Evolutionary conservation across 2,113 vertebrate genomes (phyloP).

Genomic region (Danio rerio): GRCz12tu NC_133193.1:46496001-46496500

Average conservation of each 20-base stretch:
- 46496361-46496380: background rate
- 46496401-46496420: background rate
- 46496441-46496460: no score
- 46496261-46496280: conserved; percentile 3
- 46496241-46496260: conserved; percentile 12
- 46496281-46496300: background rate
- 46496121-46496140: conserved; percentile 80
- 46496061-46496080: conserved; percentile 80
- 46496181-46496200: conserved; percentile 57
- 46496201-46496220: conserved; percentile 53
- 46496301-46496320: background rate
- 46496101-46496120: conserved; percentile 75
- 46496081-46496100: conserved; percentile 82
- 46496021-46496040: conserved; percentile 76
- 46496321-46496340: background rate
- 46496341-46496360: background rate
- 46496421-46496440: background rate
- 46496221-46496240: conserved; percentile 11
- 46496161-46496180: conserved; percentile 64
- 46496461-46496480: no score
- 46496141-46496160: conserved; percentile 80
- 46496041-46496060: conserved; percentile 78
- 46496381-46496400: background rate
- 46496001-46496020: conserved; percentile 73
- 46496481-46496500: no score